Conservation (phyloP, 2,113 vertebrate genomes). For the Andinoacara biseriatus region DNA sequence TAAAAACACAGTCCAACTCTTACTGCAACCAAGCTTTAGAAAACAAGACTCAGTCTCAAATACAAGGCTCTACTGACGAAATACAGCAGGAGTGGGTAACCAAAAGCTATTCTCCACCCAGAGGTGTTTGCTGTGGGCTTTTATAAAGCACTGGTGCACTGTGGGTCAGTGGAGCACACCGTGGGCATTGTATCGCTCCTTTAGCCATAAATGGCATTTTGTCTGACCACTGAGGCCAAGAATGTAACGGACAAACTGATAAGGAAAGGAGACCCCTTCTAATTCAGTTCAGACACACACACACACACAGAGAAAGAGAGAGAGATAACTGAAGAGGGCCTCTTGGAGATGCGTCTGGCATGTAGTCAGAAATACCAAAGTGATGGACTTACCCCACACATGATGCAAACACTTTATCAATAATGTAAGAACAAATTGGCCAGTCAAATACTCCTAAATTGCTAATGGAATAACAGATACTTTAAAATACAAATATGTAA, state of each 20-base stretch:
- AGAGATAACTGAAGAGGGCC: constrained; percentile 56
- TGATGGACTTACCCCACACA: background rate
- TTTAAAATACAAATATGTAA: constrained; percentile 23
- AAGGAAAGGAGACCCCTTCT: constrained; percentile 54
- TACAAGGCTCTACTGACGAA: background rate
- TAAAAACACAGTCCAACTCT: background rate
- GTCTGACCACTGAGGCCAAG: constrained; percentile 56
- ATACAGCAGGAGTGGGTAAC: background rate
- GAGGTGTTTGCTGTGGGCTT: constrained; percentile 21
- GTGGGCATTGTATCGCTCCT: background rate
- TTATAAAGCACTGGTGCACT: constrained; percentile 63
- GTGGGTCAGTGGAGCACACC: constrained; percentile 60
- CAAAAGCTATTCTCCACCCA: constrained; percentile 3
- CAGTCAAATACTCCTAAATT: constrained; percentile 19
- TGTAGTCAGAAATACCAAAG: constrained; percentile 60
- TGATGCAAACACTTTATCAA: constrained; percentile 39
- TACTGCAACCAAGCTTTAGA: background rate
- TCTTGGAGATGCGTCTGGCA: constrained; percentile 44
- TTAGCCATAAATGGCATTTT: constrained; percentile 75
- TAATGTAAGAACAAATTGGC: constrained; percentile 44
- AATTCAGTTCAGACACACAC: constrained; percentile 17
- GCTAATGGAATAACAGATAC: constrained; percentile 40
- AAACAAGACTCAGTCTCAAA: constrained; percentile 3
- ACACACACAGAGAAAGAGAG: background rate
- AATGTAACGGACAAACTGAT: constrained; percentile 78